Evolutionary conservation across 2,797 vertebrate genomes (phyloP), one percentile per base, ranked within the genome.

Genomic region (Fistularia commersonii): DNA sequence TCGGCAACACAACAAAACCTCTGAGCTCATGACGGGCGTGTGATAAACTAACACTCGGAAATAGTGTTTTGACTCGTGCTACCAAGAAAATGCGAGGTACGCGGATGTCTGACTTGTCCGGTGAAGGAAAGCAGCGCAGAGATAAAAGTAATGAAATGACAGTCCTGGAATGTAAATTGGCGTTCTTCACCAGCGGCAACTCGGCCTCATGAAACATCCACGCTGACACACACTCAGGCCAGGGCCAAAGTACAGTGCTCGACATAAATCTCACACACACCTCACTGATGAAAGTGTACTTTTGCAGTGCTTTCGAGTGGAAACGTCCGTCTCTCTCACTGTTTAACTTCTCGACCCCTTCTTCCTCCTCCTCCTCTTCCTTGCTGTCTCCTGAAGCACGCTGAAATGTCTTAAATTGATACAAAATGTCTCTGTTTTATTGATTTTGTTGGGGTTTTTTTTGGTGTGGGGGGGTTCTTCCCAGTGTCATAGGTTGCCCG

Each of bases 141-240:
- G 74, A 79, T 93, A 94, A 93, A 95, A 93, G 92, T 92, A 92
- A 93, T 96, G 92, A 94, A 95, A 93, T 94, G 93, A 93, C 93
- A 93, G 89, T 89, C 76, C 85, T 90, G 93, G 92, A 97, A 97
- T 95, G 93, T 92, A 93, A 93, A 96, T 92, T 93, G 92, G 87
- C 90, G 92, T 92, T 94, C 91, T 93, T 92, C 84, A 89, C 89
- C 89, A 65, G 69, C 62, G 77, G 68, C 59, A 75, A n/a, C n/a
- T 46, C 87, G 85, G 90, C 92, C 89, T 89, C 91, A 87, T 87
- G 89, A 91, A 93, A 92, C 90, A 92, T 91, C 90, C 85, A 13
- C 1, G 8, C 89, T 85, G 89, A 92, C 91, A 93, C 61, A 86
- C 84, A 87, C 87, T 85, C 87, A 90, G 87, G 91, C 91, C 90